These are phyloP conservation scores for Contarinia nasturtii DNA, from an alignment of 1,140 invertebrate species.

Conservation along the genomic window DNA sequence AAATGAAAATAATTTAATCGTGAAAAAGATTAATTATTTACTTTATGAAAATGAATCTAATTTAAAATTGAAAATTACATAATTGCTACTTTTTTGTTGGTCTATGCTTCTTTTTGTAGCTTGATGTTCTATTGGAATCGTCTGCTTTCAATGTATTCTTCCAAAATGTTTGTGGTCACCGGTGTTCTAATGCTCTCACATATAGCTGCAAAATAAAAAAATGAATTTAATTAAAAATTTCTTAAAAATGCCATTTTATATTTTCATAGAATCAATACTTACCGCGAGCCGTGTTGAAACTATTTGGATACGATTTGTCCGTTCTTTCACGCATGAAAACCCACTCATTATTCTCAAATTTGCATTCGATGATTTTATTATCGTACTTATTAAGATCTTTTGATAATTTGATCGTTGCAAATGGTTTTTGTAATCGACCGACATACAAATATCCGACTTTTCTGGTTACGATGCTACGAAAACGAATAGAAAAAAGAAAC, in stretches of 20 bases:
- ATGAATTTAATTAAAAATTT: constrained; percentile 3
- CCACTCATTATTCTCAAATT: constrained; percentile 59
- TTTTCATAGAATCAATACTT: constrained; percentile 9
- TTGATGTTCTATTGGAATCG: constrained; percentile 38
- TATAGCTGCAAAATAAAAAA: constrained; percentile 34
- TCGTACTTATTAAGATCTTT: constrained; percentile 63
- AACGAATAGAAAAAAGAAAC: background rate
- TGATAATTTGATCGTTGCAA: constrained; percentile 51
- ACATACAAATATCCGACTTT: constrained; percentile 69
- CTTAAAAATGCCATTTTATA: background rate
- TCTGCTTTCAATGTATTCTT: constrained; percentile 49
- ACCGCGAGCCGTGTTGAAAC: constrained; percentile 60
- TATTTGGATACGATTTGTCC: constrained; percentile 95
- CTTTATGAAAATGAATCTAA: no score
- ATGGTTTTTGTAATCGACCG: constrained; percentile 44
- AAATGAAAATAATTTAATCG: no score
- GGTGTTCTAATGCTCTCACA: constrained; percentile 51
- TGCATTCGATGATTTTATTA: constrained; percentile 95
- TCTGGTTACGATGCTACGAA: constrained; percentile 41
- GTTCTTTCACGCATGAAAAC: constrained; percentile 89
- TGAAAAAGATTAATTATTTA: no score
- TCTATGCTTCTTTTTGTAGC: constrained; percentile 12
- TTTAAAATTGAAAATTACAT: no score
- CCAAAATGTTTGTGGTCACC: constrained; percentile 58
- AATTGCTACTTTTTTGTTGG: no score